Conservation (phyloP, 1,140 invertebrate genomes). For the Drosophila oshimai region DNA sequence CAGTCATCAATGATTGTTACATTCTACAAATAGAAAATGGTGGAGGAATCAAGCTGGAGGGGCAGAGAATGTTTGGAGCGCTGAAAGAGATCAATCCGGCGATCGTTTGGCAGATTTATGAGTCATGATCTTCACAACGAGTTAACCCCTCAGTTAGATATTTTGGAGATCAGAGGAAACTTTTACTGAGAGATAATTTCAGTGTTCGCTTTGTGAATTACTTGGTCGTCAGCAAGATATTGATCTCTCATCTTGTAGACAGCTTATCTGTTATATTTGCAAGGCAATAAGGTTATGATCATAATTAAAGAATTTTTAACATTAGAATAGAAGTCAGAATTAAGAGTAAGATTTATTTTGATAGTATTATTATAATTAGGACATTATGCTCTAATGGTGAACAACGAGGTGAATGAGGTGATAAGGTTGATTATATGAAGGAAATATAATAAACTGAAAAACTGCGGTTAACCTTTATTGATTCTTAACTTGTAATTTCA, state of each 20-base stretch:
- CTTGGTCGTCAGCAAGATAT: neutral
- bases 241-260: slow-evolving; percentile 1
- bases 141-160: neutral
- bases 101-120: slow-evolving; percentile 19
- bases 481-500: no score
- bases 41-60: neutral
- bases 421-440: no score
- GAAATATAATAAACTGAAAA: no score
- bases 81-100: slow-evolving; percentile 23
- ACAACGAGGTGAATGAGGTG: no score
- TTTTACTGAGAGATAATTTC: slow-evolving; percentile 6
- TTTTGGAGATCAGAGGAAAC: slow-evolving; percentile 3
- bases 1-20: slow-evolving; percentile 62
- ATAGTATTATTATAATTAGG: no score
- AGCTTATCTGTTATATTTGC: slow-evolving; percentile 6
- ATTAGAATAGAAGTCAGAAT: neutral
- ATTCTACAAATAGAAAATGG: slow-evolving; percentile 58
- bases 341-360: no score
- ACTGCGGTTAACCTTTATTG: no score
- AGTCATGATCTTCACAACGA: slow-evolving; percentile 8
- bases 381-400: no score
- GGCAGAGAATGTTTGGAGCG: slow-evolving; percentile 7
- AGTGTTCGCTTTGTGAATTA: slow-evolving; percentile 3
- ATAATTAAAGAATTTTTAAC: neutral
- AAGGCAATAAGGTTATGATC: neutral